Conservation (phyloP, 1,140 invertebrate genomes). For the Drosophila saltans region DNA sequence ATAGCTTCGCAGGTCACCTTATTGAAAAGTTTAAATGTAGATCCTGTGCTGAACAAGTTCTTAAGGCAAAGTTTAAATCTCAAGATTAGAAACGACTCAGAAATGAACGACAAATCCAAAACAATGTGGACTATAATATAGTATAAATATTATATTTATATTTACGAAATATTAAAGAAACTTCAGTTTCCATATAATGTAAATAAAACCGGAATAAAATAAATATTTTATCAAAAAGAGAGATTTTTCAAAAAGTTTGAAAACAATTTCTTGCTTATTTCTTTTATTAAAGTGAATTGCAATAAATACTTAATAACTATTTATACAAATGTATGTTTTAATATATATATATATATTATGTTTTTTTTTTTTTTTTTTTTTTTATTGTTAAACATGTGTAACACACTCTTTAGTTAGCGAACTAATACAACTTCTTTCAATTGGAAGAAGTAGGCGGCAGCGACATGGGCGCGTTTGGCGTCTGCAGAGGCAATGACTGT, state of each 20-base stretch:
- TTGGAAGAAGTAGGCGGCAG: conserved; percentile 23
- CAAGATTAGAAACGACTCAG: no score
- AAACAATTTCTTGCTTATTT: conserved; percentile 9
- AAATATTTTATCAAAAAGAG: no score
- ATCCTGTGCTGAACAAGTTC: no score
- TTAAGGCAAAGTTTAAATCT: no score
- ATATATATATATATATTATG: conserved; percentile 70
- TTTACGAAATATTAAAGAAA: no score
- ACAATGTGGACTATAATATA: no score
- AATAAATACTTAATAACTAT: conserved; percentile 12
- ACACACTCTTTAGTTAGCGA: conserved; percentile 76
- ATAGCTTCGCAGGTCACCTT: no score
- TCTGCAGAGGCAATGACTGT: conserved; percentile 21
- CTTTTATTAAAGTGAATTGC: conserved; percentile 8
- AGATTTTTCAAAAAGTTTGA: not conserved
- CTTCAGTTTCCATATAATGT: no score
- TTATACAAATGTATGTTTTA: conserved; percentile 29
- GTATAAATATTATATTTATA: no score
- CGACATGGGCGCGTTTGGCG: not conserved
- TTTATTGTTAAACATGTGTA: conserved; percentile 66
- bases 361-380: conserved; percentile 1
- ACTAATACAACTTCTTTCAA: conserved; percentile 73
- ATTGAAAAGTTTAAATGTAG: no score
- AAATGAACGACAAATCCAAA: no score
- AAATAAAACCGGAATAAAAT: no score